phyloP scores from a whole-genome alignment of 2,888 invertebrate species.

The Noctua janthe region DNA sequence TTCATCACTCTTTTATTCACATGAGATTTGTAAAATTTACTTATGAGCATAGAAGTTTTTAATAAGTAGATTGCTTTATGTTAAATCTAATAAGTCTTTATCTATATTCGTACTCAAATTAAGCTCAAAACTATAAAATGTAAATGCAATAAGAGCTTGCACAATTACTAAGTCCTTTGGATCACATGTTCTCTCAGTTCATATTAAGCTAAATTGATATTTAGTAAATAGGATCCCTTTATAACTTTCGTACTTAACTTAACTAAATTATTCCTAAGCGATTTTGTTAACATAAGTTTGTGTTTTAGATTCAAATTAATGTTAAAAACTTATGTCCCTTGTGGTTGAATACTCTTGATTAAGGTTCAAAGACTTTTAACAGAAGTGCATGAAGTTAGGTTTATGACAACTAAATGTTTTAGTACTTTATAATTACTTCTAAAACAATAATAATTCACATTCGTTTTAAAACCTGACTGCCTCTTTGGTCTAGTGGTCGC shows the following conservation, averaged over 20 bases:
- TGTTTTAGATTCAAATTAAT: conserved; percentile 55
- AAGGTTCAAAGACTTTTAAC: conserved; percentile 49
- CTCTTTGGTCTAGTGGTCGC: too few relatives aligned
- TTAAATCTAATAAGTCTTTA: background rate
- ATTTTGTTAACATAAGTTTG: conserved; percentile 57
- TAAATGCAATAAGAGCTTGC: conserved; percentile 19
- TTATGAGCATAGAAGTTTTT: background rate
- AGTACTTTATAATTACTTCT: background rate
- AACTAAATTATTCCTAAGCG: conserved; percentile 62
- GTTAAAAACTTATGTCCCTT: conserved; percentile 59
- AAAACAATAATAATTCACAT: background rate
- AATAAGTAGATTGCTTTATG: background rate
- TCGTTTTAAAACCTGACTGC: background rate
- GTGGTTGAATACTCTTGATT: conserved; percentile 38
- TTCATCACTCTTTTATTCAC: too few relatives aligned
- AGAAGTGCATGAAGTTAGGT: conserved; percentile 32
- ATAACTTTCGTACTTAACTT: conserved; percentile 53
- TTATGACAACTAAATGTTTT: conserved; percentile 21
- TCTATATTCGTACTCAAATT: conserved; percentile 5
- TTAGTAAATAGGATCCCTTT: conserved; percentile 53
- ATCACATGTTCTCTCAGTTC: conserved; percentile 31
- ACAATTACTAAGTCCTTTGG: conserved; percentile 22
- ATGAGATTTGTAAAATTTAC: background rate
- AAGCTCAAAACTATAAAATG: conserved; percentile 11
- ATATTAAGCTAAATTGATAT: conserved; percentile 56